A percentile compares a stretch with the other conserved stretches of the same genome.
These are phyloP conservation scores for Melipona bicolor DNA, from an alignment of 2,888 invertebrate species.

Conservation along the genomic window DNA sequence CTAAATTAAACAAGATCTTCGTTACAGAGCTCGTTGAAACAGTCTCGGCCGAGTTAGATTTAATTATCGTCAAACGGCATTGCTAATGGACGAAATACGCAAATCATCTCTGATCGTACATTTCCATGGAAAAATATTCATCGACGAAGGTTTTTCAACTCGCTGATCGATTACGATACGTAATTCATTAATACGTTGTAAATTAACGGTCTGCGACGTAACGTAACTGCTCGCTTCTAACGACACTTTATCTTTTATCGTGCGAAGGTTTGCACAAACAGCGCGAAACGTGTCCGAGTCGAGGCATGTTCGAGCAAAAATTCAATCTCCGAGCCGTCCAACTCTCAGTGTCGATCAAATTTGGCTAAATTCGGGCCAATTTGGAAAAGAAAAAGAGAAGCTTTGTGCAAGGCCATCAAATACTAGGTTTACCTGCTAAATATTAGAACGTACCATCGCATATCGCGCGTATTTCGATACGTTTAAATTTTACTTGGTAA, in stretches of 20 bases:
- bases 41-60: no score
- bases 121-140: background rate
- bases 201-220: slow-evolving; percentile 11
- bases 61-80: no score
- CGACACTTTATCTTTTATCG: slow-evolving; percentile 3
- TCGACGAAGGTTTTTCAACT: background rate
- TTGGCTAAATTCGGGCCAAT: no score
- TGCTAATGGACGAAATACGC: background rate
- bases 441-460: background rate
- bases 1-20: background rate
- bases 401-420: background rate
- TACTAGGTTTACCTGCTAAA: background rate
- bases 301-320: background rate
- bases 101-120: background rate
- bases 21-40: no score
- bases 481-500: background rate
- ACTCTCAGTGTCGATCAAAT: background rate
- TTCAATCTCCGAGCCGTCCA: no score
- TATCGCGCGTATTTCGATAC: background rate
- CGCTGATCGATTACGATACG: background rate
- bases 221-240: slow-evolving; percentile 18
- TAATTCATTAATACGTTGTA: slow-evolving; percentile 26
- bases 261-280: background rate
- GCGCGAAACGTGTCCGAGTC: no score
- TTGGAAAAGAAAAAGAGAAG: background rate